Conservation (phyloP, 2,797 vertebrate genomes). For the Platyrinchus mystaceus region DNA sequence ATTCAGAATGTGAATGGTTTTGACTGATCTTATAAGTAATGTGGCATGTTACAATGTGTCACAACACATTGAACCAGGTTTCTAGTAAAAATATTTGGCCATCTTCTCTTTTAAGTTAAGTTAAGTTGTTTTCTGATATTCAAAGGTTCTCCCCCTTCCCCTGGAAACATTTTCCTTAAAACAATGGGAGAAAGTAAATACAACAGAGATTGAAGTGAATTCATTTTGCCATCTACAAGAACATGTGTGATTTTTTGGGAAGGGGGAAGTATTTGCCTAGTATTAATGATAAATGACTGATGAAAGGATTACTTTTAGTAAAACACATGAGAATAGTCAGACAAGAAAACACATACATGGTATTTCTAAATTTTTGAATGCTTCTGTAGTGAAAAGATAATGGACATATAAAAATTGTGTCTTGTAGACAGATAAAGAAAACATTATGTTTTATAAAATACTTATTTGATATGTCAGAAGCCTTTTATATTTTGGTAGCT, state of each 20-base stretch:
- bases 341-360: neutral
- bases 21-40: constrained; percentile 23
- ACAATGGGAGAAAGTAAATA: neutral
- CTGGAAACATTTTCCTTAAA: neutral
- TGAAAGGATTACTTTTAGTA: neutral
- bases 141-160: neutral
- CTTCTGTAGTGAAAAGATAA: constrained; percentile 26
- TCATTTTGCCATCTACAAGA: neutral
- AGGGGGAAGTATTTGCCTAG: neutral
- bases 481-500: constrained; percentile 4
- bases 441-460: neutral
- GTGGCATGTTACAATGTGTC: neutral
- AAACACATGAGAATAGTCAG: neutral
- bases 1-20: constrained; percentile 31
- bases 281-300: neutral
- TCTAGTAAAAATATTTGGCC: neutral
- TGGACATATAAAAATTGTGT: neutral
- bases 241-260: neutral
- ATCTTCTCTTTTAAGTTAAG: neutral
- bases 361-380: neutral
- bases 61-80: neutral
- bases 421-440: neutral
- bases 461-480: constrained; percentile 13
- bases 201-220: neutral
- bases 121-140: neutral